Conservation (phyloP, 2,797 vertebrate species). For the Paguma larvata region DNA sequence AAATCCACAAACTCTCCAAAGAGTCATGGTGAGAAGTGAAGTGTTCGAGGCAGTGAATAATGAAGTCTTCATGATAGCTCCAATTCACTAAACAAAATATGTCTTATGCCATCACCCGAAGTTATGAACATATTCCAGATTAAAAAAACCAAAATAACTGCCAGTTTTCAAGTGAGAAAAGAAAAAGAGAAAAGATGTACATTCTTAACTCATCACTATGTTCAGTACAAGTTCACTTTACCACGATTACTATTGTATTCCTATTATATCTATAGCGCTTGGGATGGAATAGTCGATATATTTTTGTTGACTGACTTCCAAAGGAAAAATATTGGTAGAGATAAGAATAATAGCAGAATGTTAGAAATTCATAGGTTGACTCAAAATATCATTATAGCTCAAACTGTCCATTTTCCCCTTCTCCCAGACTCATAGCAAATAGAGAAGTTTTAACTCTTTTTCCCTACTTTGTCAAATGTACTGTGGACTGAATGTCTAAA, state of each 20-base stretch:
- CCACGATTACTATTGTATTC: not conserved
- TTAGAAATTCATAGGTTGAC: conserved; percentile 24
- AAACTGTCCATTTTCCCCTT: not conserved
- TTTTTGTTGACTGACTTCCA: conserved; percentile 15
- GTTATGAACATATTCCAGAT: conserved; percentile 46
- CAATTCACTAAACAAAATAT: conserved; percentile 54
- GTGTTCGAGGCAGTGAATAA: conserved; percentile 61
- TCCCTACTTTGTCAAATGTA: not conserved
- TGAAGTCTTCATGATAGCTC: not conserved
- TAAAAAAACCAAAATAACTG: conserved; percentile 40
- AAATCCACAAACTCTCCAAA: conserved; percentile 63
- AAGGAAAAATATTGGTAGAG: not conserved
- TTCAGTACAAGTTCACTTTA: not conserved
- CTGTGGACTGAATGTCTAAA: not conserved
- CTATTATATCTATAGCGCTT: not conserved
- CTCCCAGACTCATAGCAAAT: not conserved
- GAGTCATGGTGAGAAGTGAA: conserved; percentile 69
- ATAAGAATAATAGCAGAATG: not conserved
- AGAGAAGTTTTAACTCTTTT: not conserved
- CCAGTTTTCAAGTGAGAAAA: conserved; percentile 48
- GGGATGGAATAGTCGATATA: not conserved
- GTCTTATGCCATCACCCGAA: conserved; percentile 58
- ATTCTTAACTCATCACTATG: not conserved
- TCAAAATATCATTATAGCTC: not conserved
- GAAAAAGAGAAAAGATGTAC: not conserved